A percentile compares a stretch with the other conserved stretches of the same genome.
Evolutionary conservation across 2,888 invertebrate species (phyloP).

Genomic region (Hypomecis punctinalis): DNA sequence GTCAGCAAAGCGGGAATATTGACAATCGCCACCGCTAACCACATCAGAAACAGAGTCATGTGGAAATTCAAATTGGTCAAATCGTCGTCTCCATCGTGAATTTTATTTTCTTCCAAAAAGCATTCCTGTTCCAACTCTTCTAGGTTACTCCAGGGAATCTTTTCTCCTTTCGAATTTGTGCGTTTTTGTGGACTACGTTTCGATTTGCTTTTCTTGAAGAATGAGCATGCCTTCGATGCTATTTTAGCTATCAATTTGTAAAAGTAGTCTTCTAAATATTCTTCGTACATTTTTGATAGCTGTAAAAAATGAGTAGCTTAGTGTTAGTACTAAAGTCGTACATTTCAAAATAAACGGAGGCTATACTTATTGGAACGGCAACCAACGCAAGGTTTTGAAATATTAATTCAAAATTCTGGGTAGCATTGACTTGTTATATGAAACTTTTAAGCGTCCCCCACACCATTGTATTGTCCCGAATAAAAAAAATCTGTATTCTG

Average conservation of each 20-base stretch:
- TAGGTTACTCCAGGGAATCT: constrained; percentile 40
- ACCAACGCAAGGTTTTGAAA: no score
- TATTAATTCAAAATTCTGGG: no score
- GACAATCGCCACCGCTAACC: constrained; percentile 87
- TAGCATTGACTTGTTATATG: no score
- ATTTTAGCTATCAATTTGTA: constrained; percentile 78
- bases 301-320: constrained; percentile 55
- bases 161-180: constrained; percentile 34
- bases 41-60: constrained; percentile 88
- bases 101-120: constrained; percentile 33
- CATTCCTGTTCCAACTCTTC: constrained; percentile 40
- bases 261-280: constrained; percentile 88
- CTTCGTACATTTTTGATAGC: constrained; percentile 91
- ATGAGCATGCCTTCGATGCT: constrained; percentile 61
- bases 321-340: no score
- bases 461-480: no score
- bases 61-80: constrained; percentile 88
- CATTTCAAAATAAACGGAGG: no score
- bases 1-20: constrained; percentile 90
- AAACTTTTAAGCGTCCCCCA: no score
- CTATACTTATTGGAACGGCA: no score
- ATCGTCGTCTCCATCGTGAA: constrained; percentile 56
- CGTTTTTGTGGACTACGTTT: constrained; percentile 17
- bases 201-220: constrained; percentile 49
- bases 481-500: no score